These are phyloP conservation scores for Onychomys leucogaster DNA, from an alignment of 2,797 vertebrate genomes.

Conservation along the genomic window DNA sequence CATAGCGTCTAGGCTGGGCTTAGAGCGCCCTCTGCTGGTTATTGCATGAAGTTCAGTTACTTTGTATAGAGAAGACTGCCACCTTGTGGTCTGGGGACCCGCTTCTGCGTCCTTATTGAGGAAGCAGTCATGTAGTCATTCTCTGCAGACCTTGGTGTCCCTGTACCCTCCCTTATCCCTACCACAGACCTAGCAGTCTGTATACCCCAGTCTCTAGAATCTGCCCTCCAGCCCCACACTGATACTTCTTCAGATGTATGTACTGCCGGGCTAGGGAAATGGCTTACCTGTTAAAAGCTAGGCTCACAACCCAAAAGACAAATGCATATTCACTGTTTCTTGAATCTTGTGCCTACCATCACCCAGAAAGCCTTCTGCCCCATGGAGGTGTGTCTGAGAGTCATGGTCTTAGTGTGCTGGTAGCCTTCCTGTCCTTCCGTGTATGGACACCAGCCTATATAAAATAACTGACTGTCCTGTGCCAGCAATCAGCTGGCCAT, in stretches of 20 bases:
- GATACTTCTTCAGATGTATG: background rate
- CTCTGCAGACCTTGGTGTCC: background rate
- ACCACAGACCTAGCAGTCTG: background rate
- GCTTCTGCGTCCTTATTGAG: background rate
- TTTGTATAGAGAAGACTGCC: background rate
- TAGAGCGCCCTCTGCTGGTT: constrained; percentile 71
- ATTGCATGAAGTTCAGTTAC: background rate
- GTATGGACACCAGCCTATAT: background rate
- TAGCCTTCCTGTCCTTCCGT: background rate
- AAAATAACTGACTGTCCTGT: background rate
- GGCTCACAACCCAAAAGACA: background rate
- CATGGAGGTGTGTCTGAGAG: background rate
- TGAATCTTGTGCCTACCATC: fast-evolving
- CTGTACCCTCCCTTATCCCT: background rate
- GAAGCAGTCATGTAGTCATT: background rate
- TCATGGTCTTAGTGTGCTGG: background rate
- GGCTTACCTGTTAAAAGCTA: background rate
- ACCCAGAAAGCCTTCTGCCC: background rate
- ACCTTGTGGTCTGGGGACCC: background rate
- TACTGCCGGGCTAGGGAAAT: background rate
- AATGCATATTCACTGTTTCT: background rate
- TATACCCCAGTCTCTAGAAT: background rate
- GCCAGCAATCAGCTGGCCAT: background rate
- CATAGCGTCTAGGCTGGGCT: background rate
- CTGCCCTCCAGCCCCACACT: background rate